Evolutionary conservation across 2,113 vertebrate species (phyloP), one percentile per base, ranked within the genome.

Genomic region (Channa maculata): DNA sequence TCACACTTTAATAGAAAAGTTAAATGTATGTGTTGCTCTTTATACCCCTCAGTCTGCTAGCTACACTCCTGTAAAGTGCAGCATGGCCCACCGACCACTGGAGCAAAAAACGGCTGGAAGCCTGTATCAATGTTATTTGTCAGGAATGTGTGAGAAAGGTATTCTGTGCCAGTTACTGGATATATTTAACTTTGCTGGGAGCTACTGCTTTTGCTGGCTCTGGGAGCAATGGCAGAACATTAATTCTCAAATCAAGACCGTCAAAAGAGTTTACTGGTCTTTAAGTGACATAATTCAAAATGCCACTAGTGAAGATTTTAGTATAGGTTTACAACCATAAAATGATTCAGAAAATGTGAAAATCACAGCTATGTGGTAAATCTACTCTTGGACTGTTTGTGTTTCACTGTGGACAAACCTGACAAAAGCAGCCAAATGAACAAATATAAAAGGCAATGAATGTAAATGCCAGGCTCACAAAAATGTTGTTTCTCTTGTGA

Each of bases 1-100:
- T 91, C 80, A 85, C 89, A 86, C 90, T 93, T 91, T 90, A 93
- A 93, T 92, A 92, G 87, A 92, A 92, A 92, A 89, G 92, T 92
- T 85, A 87, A 91, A 91, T 90, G 88, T 89, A 85, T 88, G 86
- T 91, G 85, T 89, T 88, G 87, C 79, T 89, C 85, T 91, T 92
- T 92, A 88, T 84, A 82, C 89, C 83, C 79, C 65, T 84, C 80
- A 83, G 85, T 86, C 73, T 83, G 85, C 85, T 80, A 63, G 65
- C 82, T 90, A 39, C 60, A 84, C 65, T 84, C 64, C 81, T 81
- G 79, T 82, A 86, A 90, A 89, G 91, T 77, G 79, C 84, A 49
- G 49, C 82, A 81, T 84, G 86, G 72, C 73, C 80, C 34, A 71
- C 55, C 67, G 80, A 86, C 83, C 76, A 61, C 57, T 77, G 77